Evolutionary conservation across 2,797 vertebrate species (phyloP).

Genomic region (Ispidina picta): DNA sequence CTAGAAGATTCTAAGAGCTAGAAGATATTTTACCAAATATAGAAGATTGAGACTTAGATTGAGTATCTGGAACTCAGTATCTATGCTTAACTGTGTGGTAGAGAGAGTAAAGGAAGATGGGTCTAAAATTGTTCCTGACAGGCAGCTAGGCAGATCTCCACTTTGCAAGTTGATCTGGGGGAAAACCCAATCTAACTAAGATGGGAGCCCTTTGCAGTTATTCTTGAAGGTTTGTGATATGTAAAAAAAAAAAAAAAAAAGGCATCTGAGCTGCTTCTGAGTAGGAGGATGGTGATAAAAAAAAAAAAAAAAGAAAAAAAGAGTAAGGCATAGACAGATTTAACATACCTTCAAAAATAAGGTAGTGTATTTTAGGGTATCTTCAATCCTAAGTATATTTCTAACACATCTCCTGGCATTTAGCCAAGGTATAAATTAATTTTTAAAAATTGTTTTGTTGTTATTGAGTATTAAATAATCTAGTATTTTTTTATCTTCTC

Average conservation of each 20-base stretch:
- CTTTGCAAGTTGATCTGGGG: background rate
- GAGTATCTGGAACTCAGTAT: background rate
- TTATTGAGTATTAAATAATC: background rate
- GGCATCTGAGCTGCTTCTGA: background rate
- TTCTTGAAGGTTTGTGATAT: background rate
- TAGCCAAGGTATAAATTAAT: background rate
- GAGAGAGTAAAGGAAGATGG: background rate
- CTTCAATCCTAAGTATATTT: background rate
- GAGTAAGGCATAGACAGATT: background rate
- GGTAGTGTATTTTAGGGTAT: background rate
- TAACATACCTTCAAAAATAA: background rate
- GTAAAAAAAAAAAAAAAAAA: background rate
- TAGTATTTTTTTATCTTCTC: background rate
- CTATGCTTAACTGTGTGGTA: background rate
- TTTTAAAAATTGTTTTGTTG: background rate
- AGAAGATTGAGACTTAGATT: background rate
- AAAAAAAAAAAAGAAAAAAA: background rate
- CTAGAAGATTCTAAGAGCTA: background rate
- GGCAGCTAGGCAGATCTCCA: background rate
- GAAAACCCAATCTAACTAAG: background rate
- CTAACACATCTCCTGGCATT: background rate
- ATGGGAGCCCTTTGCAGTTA: background rate
- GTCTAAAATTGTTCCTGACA: background rate
- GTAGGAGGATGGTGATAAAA: background rate
- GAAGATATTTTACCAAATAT: background rate